phyloP scores from a whole-genome alignment of 2,797 vertebrate species.

The Pangasius mekongensis region DNA sequence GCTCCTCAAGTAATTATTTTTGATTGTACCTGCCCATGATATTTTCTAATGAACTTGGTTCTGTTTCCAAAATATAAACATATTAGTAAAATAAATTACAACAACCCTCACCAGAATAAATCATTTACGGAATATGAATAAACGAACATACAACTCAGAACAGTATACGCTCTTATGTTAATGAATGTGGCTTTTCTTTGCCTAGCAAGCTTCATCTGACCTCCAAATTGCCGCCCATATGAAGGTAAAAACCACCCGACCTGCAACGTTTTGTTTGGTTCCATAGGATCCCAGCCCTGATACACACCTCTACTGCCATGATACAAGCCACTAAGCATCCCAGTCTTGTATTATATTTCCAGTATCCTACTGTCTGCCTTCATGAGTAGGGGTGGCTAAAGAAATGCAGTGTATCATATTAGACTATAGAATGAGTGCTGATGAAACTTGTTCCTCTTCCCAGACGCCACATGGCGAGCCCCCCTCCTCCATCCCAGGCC shows the following conservation, averaged over 20 bases:
- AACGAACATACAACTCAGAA: background rate
- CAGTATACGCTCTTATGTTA: background rate
- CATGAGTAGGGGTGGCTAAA: background rate
- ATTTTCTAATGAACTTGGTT: constrained; percentile 17
- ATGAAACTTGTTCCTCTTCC: constrained; percentile 3
- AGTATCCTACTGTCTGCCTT: background rate
- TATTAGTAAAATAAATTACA: constrained; percentile 14
- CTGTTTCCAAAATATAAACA: background rate
- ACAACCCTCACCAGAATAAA: background rate
- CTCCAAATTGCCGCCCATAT: background rate
- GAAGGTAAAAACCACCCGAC: background rate
- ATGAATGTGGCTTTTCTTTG: background rate
- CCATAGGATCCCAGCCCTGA: background rate
- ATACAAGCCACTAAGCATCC: background rate
- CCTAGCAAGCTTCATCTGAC: background rate
- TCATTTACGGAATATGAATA: background rate
- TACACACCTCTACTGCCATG: background rate
- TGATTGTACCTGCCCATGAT: background rate
- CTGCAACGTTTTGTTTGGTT: background rate
- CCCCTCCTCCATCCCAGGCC: constrained; percentile 86
- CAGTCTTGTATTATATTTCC: background rate
- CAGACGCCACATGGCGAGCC: constrained; percentile 89
- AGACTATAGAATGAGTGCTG: background rate
- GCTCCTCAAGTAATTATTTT: constrained; percentile 8
- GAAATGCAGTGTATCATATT: background rate